These are phyloP conservation scores for Ceratosolen solmsi DNA, from an alignment of 1,140 invertebrate species.

Conservation along the genomic window DNA sequence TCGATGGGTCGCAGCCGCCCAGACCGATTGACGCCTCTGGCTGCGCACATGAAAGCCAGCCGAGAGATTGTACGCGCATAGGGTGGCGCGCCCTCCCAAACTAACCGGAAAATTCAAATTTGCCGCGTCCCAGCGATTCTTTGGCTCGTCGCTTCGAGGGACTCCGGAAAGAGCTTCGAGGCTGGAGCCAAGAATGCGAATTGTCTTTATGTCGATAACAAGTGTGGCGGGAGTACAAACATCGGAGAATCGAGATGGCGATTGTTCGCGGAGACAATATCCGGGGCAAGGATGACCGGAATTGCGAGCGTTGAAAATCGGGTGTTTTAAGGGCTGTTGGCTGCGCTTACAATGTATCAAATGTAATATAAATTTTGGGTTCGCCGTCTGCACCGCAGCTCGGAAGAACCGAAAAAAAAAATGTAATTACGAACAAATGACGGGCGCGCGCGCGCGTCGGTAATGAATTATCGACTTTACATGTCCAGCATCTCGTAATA, in stretches of 20 bases:
- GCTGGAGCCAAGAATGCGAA: background rate
- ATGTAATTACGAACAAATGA: background rate
- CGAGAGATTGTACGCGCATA: background rate
- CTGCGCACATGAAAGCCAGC: background rate
- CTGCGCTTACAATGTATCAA: background rate
- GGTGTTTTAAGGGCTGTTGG: background rate
- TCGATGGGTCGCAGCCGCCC: background rate
- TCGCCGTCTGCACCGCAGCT: background rate
- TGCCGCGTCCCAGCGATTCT: background rate
- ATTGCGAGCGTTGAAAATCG: background rate
- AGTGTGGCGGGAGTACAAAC: conserved; percentile 12
- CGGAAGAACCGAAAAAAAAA: background rate
- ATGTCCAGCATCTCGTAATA: no score
- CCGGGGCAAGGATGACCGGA: background rate
- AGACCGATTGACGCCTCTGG: conserved; percentile 17
- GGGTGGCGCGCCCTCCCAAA: background rate
- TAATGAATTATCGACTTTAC: background rate
- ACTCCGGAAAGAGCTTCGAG: background rate
- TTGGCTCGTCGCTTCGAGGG: background rate
- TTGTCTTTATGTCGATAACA: conserved; percentile 18
- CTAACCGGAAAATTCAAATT: conserved; percentile 20
- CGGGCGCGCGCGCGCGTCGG: background rate
- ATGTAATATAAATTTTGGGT: background rate
- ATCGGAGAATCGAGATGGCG: background rate
- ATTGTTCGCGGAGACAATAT: background rate